Conservation (phyloP, 2,113 vertebrate species). For the Cheilinus undulatus region DNA sequence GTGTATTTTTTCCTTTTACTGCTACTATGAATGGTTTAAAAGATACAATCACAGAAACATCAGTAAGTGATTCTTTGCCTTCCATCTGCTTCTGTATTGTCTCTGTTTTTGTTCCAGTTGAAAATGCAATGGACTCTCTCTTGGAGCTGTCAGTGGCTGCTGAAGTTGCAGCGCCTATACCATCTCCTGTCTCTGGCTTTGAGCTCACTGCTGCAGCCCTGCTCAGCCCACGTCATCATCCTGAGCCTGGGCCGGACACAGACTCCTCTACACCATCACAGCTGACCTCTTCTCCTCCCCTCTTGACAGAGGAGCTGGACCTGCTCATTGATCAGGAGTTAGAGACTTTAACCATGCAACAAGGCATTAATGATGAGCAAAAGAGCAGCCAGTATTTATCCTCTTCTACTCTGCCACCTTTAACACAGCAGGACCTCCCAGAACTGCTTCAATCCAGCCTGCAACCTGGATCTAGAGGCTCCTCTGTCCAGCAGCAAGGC, state of each 20-base stretch:
- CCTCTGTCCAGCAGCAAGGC: constrained; percentile 4
- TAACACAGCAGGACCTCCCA: constrained; percentile 59
- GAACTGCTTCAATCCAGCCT: constrained; percentile 74
- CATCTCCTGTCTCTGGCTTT: constrained; percentile 79
- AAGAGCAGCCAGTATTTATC: constrained; percentile 16
- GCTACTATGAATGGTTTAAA: too few relatives aligned
- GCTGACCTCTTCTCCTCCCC: constrained; percentile 13
- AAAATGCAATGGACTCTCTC: constrained; percentile 94
- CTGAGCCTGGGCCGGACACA: constrained; percentile 49
- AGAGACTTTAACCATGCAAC: constrained; percentile 66
- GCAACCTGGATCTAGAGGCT: constrained; percentile 10
- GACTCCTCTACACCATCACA: constrained; percentile 15
- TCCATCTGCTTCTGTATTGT: not conserved
- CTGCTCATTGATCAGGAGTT: constrained; percentile 86
- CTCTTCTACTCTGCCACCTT: constrained; percentile 37
- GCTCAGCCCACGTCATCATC: constrained; percentile 44
- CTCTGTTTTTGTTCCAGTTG: constrained; percentile 82
- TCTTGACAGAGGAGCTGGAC: constrained; percentile 87
- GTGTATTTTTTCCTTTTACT: too few relatives aligned
- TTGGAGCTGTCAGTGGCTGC: constrained; percentile 91
- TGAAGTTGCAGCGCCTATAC: constrained; percentile 72
- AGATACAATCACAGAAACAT: too few relatives aligned
- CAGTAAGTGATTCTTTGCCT: too few relatives aligned
- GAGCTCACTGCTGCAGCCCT: constrained; percentile 81
- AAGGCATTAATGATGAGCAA: not conserved